A percentile compares a stretch with the other conserved stretches of the same genome.
These are phyloP conservation scores for Salvelinus namaycush DNA, from an alignment of 2,113 vertebrate genomes.

Conservation along the genomic window DNA sequence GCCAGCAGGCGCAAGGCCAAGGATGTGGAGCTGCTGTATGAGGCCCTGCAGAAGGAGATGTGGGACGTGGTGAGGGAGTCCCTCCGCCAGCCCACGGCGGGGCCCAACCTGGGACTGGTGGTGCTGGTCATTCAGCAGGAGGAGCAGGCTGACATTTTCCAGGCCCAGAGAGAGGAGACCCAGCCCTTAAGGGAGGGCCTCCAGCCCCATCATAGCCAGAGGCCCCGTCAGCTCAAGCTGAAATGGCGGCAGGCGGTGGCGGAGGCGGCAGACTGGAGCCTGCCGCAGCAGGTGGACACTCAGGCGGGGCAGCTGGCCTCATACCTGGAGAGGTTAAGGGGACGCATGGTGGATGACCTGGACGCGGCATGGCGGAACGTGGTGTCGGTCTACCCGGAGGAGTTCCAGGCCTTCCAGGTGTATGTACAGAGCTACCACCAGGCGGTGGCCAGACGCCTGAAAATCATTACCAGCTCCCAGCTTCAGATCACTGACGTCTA, in stretches of 20 bases:
- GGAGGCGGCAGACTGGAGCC: conserved; percentile 74
- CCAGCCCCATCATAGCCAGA: conserved; percentile 49
- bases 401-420: conserved; percentile 80
- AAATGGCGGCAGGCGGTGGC: conserved; percentile 82
- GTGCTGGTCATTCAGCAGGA: conserved; percentile 86
- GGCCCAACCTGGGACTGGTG: conserved; percentile 79
- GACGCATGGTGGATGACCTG: conserved; percentile 79
- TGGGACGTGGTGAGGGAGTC: conserved; percentile 85
- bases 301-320: conserved; percentile 65
- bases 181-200: conserved; percentile 17
- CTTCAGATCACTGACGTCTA: conserved; percentile 84
- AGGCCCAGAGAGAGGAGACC: conserved; percentile 59
- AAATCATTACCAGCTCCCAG: conserved; percentile 64
- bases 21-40: conserved; percentile 86
- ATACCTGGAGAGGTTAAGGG: conserved; percentile 77
- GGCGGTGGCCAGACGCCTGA: conserved; percentile 79
- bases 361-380: conserved; percentile 78
- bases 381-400: conserved; percentile 82
- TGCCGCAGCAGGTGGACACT: conserved; percentile 74
- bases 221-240: conserved; percentile 70
- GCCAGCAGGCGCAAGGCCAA: conserved; percentile 78
- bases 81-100: conserved; percentile 72
- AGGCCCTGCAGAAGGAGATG: conserved; percentile 85
- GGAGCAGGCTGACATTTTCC: conserved; percentile 76
- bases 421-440: conserved; percentile 86